These are phyloP conservation scores for Lycopodina hypogea DNA, from an alignment of 37 sponge, comb jelly and placozoan genomes.

Conservation along the genomic window DNA sequence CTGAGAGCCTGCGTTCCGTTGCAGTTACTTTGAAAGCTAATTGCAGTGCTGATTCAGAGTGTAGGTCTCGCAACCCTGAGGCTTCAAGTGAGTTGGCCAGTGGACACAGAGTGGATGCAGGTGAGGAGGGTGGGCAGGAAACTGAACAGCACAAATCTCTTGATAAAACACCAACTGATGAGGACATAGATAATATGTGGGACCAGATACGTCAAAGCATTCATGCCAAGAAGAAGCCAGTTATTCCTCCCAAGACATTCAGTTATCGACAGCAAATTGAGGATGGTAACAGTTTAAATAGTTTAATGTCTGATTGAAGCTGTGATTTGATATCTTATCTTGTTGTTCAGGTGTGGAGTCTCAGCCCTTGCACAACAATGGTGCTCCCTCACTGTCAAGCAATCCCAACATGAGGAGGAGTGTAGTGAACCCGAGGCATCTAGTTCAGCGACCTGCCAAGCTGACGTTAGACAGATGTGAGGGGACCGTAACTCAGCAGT, in stretches of 20 bases:
- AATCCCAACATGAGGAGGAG: not conserved
- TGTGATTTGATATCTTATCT: too few relatives aligned
- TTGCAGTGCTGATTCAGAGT: too few relatives aligned
- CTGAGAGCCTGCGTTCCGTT: not conserved
- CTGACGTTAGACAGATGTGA: not conserved
- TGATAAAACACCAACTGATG: slow-evolving; percentile 65
- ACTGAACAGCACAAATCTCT: not conserved
- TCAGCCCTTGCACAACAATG: too few relatives aligned
- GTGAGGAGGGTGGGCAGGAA: not conserved
- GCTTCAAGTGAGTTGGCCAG: not conserved
- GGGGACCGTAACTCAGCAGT: too few relatives aligned
- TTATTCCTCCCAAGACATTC: slow-evolving; percentile 27
- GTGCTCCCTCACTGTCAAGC: too few relatives aligned
- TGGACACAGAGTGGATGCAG: not conserved
- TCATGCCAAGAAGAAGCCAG: slow-evolving; percentile 1
- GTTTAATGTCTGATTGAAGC: not conserved
- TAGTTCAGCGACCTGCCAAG: not conserved
- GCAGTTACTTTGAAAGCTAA: too few relatives aligned
- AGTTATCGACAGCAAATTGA: not conserved
- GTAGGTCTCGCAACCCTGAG: not conserved
- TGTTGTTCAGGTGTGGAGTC: too few relatives aligned
- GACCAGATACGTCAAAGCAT: slow-evolving; percentile 37
- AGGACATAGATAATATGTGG: slow-evolving; percentile 56
- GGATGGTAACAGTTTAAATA: not conserved
- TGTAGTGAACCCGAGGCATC: not conserved